Base-by-base conservation (phyloP, 1,140 invertebrate species). In the Hyles vespertilio region DNA sequence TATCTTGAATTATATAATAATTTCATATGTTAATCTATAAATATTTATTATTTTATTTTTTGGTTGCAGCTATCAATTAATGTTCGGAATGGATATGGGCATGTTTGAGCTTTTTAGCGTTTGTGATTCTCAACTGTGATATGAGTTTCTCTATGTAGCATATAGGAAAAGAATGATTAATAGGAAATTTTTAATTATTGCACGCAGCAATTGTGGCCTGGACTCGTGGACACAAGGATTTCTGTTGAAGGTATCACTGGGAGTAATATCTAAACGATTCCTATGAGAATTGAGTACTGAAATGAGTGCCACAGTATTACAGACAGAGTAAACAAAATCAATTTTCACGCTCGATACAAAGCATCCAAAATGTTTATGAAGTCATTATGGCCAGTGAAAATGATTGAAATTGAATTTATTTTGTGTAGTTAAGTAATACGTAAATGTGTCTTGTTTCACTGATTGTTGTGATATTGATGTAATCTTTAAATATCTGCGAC, bases 171-270 rank as follows among this genome's bases (percentile, higher is more conserved):
- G 55, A 64, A 46, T 62, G 57, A 73, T 74, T 79, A 77, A 82
- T 84, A 82, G 78, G 67, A 71, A 70, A 77, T 67, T 70, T 70
- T 73, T 72, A 72, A 79, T 83, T 67, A 84, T 87, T 89, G 78
- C 86, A 89, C 79, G 86, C 86, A 89, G 86, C 86, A 87, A 87
- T 73, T 89, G 69, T 89, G 86, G 86, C 84, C 84, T 58, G 84
- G 84, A 81, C 75, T 87, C 67, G 86, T 89, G 74, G 86, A 89
- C 73, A 89, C 86, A 45, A 74, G 86, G 71, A 85, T 89, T 71
- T 86, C 86, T 51, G 86, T 89, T 61, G 86, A 89, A 81, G 84
- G 86, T 77, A 86, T 89, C 63, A 89, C 86, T 22, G 86, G 86
- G 40, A 89, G 86, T 79, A 89, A 89, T 65, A 89, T 89, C 61